These are phyloP conservation scores for Vidua macroura DNA, from an alignment of 2,113 vertebrate species.

Conservation along the genomic window DNA sequence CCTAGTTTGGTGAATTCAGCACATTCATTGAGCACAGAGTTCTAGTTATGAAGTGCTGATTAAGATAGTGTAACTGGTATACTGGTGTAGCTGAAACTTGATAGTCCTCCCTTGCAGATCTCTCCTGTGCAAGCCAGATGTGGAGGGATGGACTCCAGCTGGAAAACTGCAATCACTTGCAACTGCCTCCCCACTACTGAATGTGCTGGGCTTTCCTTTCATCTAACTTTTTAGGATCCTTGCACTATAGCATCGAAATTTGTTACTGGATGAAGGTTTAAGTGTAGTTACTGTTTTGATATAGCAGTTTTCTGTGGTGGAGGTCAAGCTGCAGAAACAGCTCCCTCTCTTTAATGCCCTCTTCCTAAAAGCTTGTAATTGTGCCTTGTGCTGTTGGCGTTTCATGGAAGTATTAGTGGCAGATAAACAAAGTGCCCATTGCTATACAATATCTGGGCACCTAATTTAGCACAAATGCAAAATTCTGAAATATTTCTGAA, in stretches of 20 bases:
- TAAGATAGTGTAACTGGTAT: not conserved
- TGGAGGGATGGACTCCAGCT: not conserved
- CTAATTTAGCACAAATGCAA: not conserved
- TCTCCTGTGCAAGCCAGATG: not conserved
- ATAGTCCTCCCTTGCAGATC: not conserved
- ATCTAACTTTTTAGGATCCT: not conserved
- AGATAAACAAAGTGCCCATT: not conserved
- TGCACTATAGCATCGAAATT: not conserved
- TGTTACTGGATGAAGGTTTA: not conserved
- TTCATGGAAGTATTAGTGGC: not conserved
- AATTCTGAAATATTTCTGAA: not conserved
- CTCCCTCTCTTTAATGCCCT: not conserved
- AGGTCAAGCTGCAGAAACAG: not conserved
- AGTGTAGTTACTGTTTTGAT: not conserved
- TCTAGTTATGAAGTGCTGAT: not conserved
- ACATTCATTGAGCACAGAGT: not conserved
- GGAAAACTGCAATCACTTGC: not conserved
- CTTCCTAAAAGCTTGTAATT: not conserved
- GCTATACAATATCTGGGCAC: not conserved
- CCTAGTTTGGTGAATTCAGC: not conserved
- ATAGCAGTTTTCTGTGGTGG: not conserved
- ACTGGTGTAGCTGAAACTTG: not conserved
- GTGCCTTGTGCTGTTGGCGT: accelerated
- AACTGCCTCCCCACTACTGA: not conserved
- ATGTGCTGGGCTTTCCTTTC: not conserved